Conservation (phyloP, 2,888 invertebrate genomes). For the Allygus modestus region DNA sequence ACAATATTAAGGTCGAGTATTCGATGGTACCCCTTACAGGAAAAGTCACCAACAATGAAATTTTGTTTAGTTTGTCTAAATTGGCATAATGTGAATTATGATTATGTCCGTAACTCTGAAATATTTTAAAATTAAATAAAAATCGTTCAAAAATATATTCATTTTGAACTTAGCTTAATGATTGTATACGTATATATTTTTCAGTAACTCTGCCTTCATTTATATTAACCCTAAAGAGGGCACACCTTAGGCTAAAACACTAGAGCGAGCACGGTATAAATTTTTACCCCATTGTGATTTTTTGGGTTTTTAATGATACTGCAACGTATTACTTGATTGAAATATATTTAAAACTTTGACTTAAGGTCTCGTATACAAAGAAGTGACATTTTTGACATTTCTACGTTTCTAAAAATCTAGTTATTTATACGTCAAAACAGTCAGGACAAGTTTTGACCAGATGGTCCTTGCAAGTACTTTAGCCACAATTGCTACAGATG, state of each 20-base stretch:
- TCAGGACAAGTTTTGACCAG: constrained; percentile 6
- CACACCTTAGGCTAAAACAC: background rate
- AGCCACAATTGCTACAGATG: background rate
- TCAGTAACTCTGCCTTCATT: too few species aligned
- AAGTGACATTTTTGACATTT: constrained; percentile 19
- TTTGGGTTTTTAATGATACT: constrained; percentile 21
- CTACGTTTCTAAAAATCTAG: constrained; percentile 9
- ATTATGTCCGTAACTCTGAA: too few species aligned
- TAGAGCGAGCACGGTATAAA: background rate
- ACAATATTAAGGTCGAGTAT: too few species aligned
- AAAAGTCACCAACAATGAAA: too few species aligned
- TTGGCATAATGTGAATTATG: too few species aligned
- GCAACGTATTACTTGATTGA: constrained; percentile 14
- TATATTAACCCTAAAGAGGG: background rate
- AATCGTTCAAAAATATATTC: too few species aligned
- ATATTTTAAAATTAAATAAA: too few species aligned
- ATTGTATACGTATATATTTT: too few species aligned
- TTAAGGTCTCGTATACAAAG: background rate
- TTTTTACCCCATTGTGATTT: constrained; percentile 14
- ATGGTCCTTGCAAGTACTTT: too few species aligned
- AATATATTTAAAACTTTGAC: constrained; percentile 11
- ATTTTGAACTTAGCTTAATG: too few species aligned
- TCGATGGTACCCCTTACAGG: too few species aligned
- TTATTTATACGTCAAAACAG: constrained; percentile 12
- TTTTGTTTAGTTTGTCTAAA: too few species aligned